Base-by-base conservation (phyloP, 92 coral and sea anemone species). In the Porites evermanni region DNA sequence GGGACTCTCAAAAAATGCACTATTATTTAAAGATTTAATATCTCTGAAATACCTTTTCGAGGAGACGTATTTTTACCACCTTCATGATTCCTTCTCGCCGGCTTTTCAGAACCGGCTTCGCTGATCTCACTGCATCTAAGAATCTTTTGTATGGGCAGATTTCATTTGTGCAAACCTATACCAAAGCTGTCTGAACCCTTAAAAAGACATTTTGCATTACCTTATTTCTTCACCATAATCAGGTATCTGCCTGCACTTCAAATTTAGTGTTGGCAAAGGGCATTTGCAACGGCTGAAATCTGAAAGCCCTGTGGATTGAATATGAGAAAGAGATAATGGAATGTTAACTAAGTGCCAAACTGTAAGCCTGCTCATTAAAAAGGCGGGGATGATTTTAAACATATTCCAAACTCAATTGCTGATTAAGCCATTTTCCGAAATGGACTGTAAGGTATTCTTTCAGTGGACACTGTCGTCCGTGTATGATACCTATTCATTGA, bases 261-360 rank as follows among this genome's bases (percentile, higher is more conserved):
- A 20, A 52, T 81, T 81, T 81, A 50, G 77, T 81, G 85, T 51
- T 81, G 53, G 66, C 85, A 81, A 53, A 81, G 52, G 77, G 85
- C 80, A 32, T 76, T 76, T 24, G 80, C 80, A 16, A 76, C 69
- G 6, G 80, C 80, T 16, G 80, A 76, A 21, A 76, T 76, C 80
- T 76, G 54, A 23, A 6, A 76, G 80, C 56, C 80, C 80, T 76
- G 80, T 52, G 14, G 23, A 26, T 26, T 26, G 32, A 26, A 26
- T 26, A 26, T 26, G 32, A 26, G 2, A 26, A 26, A 26, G 32
- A 26, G 32, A 26, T 2, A 56, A 19, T 3, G 21, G 56, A 53
- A 20, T 9, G 20, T 6, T 47, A 54, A 19, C 44, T 64, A 66
- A 67, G 56, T 53, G 20, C 53, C 8, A 18, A 75, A 75, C 67